A percentile compares a stretch with the other conserved stretches of the same genome.
These are phyloP conservation scores for Geophilus truncorum DNA, from an alignment of 2,888 invertebrate species.

Conservation along the genomic window DNA sequence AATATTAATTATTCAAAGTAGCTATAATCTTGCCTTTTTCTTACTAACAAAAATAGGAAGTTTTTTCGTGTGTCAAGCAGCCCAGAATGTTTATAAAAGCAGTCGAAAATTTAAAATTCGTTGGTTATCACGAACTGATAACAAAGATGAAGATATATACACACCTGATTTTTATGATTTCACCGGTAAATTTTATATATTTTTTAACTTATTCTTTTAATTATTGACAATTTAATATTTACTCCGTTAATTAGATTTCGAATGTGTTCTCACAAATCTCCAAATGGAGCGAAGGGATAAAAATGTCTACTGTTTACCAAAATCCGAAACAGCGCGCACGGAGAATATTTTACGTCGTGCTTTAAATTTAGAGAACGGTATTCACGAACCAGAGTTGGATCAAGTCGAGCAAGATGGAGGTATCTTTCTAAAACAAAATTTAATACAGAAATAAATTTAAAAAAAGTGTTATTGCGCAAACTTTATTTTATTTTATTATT, in stretches of 20 bases:
- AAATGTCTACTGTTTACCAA: slow-evolving; percentile 64
- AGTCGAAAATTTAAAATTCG: slow-evolving; percentile 81
- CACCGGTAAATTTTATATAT: slow-evolving; percentile 58
- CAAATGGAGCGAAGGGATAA: slow-evolving; percentile 68
- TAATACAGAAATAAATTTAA: background rate
- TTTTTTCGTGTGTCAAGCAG: slow-evolving; percentile 70
- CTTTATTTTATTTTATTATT: background rate
- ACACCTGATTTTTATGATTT: slow-evolving; percentile 84
- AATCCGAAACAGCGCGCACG: slow-evolving; percentile 70
- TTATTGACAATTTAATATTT: background rate
- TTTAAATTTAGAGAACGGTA: slow-evolving; percentile 69
- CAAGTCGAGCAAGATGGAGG: slow-evolving; percentile 34
- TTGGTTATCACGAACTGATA: slow-evolving; percentile 74
- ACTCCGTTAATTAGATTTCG: slow-evolving; percentile 60
- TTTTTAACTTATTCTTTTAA: slow-evolving; percentile 4
- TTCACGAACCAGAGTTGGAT: slow-evolving; percentile 36
- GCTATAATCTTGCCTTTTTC: background rate
- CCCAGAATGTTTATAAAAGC: slow-evolving; percentile 83
- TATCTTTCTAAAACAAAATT: slow-evolving; percentile 2
- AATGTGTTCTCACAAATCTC: slow-evolving; percentile 80
- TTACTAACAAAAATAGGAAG: slow-evolving; percentile 42
- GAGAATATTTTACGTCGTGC: slow-evolving; percentile 78
- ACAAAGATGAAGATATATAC: slow-evolving; percentile 57
- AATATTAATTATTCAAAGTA: too few species aligned
- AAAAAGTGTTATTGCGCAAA: too few species aligned